Conservation (phyloP, 2,797 vertebrate genomes). For the Manis crassicaudata region DNA sequence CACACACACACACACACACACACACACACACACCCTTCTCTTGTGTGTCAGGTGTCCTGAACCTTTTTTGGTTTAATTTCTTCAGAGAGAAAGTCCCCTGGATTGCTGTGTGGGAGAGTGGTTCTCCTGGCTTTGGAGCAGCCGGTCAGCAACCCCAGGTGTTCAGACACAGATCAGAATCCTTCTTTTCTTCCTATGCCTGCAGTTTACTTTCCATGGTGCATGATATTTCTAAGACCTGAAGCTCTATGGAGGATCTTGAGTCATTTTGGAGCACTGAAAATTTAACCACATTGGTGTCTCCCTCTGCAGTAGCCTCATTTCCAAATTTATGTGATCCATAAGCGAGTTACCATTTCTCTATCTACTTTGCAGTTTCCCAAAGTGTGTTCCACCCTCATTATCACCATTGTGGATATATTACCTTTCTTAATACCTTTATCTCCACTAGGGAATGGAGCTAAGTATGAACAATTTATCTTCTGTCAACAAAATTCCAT, state of each 20-base stretch:
- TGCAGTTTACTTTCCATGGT: not conserved
- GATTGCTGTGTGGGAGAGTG: not conserved
- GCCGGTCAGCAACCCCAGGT: not conserved
- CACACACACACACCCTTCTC: not conserved
- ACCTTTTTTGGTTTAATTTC: not conserved
- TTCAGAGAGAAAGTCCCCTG: not conserved
- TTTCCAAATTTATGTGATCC: constrained; percentile 36
- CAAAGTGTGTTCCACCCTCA: not conserved
- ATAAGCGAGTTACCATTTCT: constrained; percentile 7
- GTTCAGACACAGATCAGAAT: not conserved
- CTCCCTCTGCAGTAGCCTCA: not conserved
- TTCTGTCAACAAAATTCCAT: not conserved
- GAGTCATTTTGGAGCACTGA: not conserved
- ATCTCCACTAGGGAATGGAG: not conserved
- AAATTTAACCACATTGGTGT: not conserved
- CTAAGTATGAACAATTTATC: not conserved
- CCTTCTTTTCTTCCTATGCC: not conserved
- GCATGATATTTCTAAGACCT: not conserved
- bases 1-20: not conserved
- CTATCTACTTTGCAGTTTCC: not conserved
- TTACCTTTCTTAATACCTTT: not conserved
- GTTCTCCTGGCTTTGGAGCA: not conserved
- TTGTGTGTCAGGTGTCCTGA: not conserved
- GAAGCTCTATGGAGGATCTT: not conserved
- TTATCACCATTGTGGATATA: not conserved